Conservation (phyloP, 2,113 vertebrate genomes). For the Heptranchias perlo region DNA sequence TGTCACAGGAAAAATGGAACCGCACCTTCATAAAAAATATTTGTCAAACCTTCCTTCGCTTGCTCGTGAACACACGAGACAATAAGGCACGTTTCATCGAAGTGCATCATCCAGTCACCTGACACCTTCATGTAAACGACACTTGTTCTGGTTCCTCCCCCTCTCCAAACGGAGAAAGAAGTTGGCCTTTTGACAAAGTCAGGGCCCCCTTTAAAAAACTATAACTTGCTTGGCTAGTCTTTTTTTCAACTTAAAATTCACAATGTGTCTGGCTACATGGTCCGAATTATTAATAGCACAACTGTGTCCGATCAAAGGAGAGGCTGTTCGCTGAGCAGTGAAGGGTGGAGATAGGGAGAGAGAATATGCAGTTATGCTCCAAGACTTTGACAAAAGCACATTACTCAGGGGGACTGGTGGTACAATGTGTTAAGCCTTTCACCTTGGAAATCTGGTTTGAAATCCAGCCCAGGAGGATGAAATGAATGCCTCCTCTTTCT, state of each 20-base stretch:
- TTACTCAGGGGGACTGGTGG: background rate
- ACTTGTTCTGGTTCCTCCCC: background rate
- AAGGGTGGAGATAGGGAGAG: slow-evolving; percentile 1
- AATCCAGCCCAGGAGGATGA: background rate
- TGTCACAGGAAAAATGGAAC: background rate
- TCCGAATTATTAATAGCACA: slow-evolving; percentile 15
- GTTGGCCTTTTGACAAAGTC: background rate
- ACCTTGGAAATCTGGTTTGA: background rate
- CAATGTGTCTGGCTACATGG: slow-evolving; percentile 2
- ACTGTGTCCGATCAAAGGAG: slow-evolving; percentile 15
- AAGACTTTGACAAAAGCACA: background rate
- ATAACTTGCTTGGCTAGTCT: background rate
- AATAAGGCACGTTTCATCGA: no score
- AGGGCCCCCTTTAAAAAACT: background rate
- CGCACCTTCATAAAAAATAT: background rate
- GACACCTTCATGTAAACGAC: background rate
- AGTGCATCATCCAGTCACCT: background rate
- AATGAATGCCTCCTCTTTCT: background rate
- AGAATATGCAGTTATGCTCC: background rate
- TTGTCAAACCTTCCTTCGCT: no score
- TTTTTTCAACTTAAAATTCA: slow-evolving; percentile 14
- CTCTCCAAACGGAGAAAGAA: background rate
- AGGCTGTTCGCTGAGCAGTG: slow-evolving; percentile 21
- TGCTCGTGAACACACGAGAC: background rate
- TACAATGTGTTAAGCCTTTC: background rate